These are phyloP conservation scores for Drosophila demipolita DNA, from an alignment of 2,888 invertebrate species.

Conservation along the genomic window DNA sequence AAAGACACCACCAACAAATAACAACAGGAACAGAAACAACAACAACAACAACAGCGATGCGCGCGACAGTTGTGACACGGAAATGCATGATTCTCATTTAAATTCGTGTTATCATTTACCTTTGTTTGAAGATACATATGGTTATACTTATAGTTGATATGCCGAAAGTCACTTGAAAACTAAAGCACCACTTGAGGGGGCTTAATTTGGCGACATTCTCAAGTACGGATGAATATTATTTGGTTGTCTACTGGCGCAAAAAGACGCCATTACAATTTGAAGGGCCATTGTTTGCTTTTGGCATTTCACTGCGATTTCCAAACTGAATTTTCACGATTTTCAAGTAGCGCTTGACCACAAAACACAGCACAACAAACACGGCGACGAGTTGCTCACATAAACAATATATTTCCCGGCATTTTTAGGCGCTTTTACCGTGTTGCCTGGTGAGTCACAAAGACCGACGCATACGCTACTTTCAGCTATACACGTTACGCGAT, in stretches of 20 bases:
- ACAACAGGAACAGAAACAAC: conserved; percentile 40
- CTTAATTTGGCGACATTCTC: conserved; percentile 28
- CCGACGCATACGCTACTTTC: conserved; percentile 38
- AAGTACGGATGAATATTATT: conserved; percentile 31
- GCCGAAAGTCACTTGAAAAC: conserved; percentile 20
- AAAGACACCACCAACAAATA: conserved; percentile 61
- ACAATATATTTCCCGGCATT: conserved; percentile 59
- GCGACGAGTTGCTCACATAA: conserved; percentile 39
- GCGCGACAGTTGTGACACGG: conserved; percentile 37
- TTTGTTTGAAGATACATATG: conserved; percentile 14
- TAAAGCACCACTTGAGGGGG: conserved; percentile 9
- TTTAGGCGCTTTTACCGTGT: conserved; percentile 30
- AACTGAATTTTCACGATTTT: conserved; percentile 55
- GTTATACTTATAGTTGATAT: conserved; percentile 4
- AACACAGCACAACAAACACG: conserved; percentile 34
- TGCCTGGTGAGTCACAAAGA: conserved; percentile 45
- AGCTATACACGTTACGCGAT: conserved; percentile 36
- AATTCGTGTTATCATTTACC: conserved; percentile 43
- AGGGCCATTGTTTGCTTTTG: conserved; percentile 59
- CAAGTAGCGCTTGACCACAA: conserved; percentile 59
- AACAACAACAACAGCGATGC: conserved; percentile 24
- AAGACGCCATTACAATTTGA: conserved; percentile 55
- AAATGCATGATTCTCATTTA: conserved; percentile 10
- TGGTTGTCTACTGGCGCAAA: conserved; percentile 33
- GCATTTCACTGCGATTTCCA: conserved; percentile 35